Evolutionary conservation across 1,140 invertebrate genomes (phyloP), one percentile per base, ranked within the genome.

Genomic region (Diorhabda elongata): DNA sequence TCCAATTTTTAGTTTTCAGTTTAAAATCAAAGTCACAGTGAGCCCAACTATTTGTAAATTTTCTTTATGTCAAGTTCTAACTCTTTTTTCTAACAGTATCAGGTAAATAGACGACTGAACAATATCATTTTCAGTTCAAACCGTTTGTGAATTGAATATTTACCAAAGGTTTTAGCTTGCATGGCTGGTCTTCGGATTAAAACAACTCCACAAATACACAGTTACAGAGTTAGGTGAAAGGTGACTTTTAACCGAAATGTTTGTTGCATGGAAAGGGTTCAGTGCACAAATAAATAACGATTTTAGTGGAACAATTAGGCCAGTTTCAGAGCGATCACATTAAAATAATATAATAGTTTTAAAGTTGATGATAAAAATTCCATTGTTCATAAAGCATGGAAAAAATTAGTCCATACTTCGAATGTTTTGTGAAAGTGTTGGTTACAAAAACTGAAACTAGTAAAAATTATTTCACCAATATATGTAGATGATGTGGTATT

Each of bases 151-250:
- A 52, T 52, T 52, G 47, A 52, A 52, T 52, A 52, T 52, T 52
- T 52, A 52, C 47, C n/a, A 52, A 52, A 52, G 47, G 47, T 52
- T 52, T 52, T 52, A 52, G 47, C n/a, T 3, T 52, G 47, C 47
- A 52, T 52, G 47, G 47, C n/a, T 52, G 47, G 47, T 52, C 47
- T 52, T 52, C 47, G n/a, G 47, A 52, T 52, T 52, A 52, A 52
- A 52, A 52, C 47, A 52, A 52, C 47, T 52, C 47, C 47, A 52
- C 47, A 52, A 52, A 52, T 52, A 52, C 47, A 52, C 47, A n/a
- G 47, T 52, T 52, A 26, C 26, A 52, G 47, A 52, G 47, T 52
- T 52, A 52, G 47, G 47, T 52, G 47, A 52, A 52, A 52, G 47
- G 47, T 52, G 47, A 52, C 47, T 52, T 52, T 52, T 52, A 52